Evolutionary conservation across 1,140 invertebrate species (phyloP).

Genomic region (Listronotus bonariensis): DNA sequence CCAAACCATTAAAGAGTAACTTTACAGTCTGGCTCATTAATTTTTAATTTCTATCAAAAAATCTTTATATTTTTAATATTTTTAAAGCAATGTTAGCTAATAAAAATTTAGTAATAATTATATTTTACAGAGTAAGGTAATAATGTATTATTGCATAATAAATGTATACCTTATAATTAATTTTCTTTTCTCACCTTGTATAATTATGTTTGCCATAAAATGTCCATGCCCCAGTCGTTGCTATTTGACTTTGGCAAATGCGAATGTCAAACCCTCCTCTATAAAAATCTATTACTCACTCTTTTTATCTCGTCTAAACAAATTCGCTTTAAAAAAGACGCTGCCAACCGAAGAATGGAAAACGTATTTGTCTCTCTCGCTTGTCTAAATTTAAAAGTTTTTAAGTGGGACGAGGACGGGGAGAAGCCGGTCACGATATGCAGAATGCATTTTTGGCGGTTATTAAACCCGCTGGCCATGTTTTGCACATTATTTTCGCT

Average conservation of each 20-base stretch:
- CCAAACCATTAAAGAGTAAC: too few relatives aligned
- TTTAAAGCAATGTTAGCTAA: too few relatives aligned
- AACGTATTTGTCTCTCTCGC: slow-evolving; percentile 2
- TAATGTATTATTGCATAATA: too few relatives aligned
- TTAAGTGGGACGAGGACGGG: background rate
- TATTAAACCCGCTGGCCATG: slow-evolving; percentile 31
- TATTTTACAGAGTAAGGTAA: too few relatives aligned
- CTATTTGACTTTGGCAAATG: slow-evolving; percentile 44
- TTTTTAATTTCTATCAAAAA: too few relatives aligned
- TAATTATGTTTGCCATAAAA: slow-evolving; percentile 12
- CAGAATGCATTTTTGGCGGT: slow-evolving; percentile 44
- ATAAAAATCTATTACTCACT: slow-evolving; percentile 34
- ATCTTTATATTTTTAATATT: too few relatives aligned
- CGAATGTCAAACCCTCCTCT: slow-evolving; percentile 42
- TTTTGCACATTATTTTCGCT: slow-evolving; percentile 35
- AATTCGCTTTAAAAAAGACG: slow-evolving; percentile 31
- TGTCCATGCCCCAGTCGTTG: slow-evolving; percentile 26
- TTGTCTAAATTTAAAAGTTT: background rate
- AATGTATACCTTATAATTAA: too few relatives aligned
- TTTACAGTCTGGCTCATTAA: too few relatives aligned
- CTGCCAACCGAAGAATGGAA: background rate
- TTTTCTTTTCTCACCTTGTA: slow-evolving; percentile 4
- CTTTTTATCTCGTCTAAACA: slow-evolving; percentile 20
- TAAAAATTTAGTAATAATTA: too few relatives aligned
- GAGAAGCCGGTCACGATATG: slow-evolving; percentile 5